Conservation (phyloP, 1,140 invertebrate species). For the Trachymyrmex septentrionalis region DNA sequence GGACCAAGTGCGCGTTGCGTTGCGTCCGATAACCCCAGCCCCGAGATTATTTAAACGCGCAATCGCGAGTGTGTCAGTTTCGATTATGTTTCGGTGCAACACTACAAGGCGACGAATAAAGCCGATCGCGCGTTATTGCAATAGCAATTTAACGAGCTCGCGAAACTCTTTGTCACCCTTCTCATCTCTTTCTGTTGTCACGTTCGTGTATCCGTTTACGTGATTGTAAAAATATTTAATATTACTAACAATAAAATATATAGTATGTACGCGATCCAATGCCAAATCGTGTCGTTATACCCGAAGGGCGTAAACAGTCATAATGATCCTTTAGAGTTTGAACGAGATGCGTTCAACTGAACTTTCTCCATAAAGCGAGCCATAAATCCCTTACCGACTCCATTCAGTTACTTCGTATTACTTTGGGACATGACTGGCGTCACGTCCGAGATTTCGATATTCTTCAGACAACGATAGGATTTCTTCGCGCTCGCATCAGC, state of each 20-base stretch:
- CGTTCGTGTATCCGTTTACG: neutral
- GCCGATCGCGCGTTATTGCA: slow-evolving; percentile 25
- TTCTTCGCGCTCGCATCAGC: slow-evolving; percentile 15
- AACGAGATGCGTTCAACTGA: slow-evolving; percentile 5
- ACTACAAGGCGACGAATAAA: slow-evolving; percentile 31
- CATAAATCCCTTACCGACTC: slow-evolving; percentile 5
- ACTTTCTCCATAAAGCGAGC: slow-evolving; percentile 39
- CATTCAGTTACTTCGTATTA: slow-evolving; percentile 12
- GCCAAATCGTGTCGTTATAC: neutral
- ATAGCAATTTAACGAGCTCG: slow-evolving; percentile 49
- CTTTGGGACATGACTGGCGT: slow-evolving; percentile 6
- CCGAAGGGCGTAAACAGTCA: slow-evolving; percentile 30
- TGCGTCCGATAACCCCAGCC: slow-evolving; percentile 40
- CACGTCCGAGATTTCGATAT: slow-evolving; percentile 37
- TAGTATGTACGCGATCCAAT: neutral
- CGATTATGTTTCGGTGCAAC: slow-evolving; percentile 32
- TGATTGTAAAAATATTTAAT: slow-evolving; percentile 26
- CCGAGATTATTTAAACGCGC: slow-evolving; percentile 56
- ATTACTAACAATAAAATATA: neutral
- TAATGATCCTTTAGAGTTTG: slow-evolving; percentile 30
- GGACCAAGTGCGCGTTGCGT: neutral
- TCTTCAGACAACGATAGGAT: neutral
- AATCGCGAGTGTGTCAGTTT: slow-evolving; percentile 54
- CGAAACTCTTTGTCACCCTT: slow-evolving; percentile 10
- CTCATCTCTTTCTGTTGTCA: neutral